Conservation (phyloP, 1,140 invertebrate species). For the Penaeus chinensis region DNA sequence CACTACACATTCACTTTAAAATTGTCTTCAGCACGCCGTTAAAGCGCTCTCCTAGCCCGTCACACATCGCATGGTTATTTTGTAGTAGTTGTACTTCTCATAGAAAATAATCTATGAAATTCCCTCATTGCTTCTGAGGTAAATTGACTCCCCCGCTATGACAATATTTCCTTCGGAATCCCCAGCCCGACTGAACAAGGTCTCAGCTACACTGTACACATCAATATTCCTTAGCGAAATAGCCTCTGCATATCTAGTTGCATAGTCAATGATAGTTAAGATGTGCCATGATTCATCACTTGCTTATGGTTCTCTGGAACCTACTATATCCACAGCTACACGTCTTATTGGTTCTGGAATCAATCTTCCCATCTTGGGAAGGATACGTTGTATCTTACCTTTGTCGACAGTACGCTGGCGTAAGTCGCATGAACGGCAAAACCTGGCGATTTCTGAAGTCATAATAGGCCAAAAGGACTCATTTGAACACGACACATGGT, state of each 20-base stretch:
- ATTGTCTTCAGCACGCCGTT: too few species aligned
- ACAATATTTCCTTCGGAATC: neutral
- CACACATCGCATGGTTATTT: too few species aligned
- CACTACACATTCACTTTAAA: too few species aligned
- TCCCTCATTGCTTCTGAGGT: neutral
- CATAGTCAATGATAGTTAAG: neutral
- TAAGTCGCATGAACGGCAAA: neutral
- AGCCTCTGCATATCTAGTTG: constrained; percentile 1
- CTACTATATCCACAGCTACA: constrained; percentile 8
- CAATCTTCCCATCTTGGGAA: neutral
- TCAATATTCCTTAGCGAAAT: neutral
- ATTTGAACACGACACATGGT: neutral
- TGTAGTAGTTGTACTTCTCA: neutral
- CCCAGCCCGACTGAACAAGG: neutral
- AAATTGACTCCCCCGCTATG: neutral
- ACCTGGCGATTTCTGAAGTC: neutral
- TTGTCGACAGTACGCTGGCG: neutral
- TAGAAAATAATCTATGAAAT: neutral
- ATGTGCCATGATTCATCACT: neutral
- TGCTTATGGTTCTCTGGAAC: neutral
- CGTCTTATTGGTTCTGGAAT: neutral
- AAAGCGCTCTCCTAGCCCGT: too few species aligned
- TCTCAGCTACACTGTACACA: neutral
- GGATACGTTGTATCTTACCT: neutral
- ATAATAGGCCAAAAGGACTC: neutral